Conservation (phyloP, 2,888 invertebrate species). For the Acronicta leporina region DNA sequence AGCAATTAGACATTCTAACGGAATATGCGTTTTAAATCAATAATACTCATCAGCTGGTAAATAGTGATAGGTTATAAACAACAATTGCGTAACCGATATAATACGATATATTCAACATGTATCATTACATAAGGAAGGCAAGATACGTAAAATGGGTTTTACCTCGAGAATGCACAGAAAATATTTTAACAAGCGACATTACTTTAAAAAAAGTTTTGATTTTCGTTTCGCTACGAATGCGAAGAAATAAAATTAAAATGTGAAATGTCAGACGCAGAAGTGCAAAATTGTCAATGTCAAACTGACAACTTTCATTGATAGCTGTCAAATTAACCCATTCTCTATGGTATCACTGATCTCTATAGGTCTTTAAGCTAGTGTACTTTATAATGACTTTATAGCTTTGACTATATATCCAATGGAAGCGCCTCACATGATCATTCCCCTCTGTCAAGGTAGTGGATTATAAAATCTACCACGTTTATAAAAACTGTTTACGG, state of each 20-base stretch:
- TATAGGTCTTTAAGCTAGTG: too few relatives aligned
- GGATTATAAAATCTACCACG: too few relatives aligned
- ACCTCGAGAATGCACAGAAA: constrained; percentile 85
- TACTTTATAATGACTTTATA: too few relatives aligned
- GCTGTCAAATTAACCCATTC: too few relatives aligned
- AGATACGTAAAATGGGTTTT: constrained; percentile 43
- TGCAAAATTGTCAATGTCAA: constrained; percentile 31
- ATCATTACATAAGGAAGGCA: background rate
- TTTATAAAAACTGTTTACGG: too few relatives aligned
- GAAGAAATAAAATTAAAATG: constrained; percentile 1
- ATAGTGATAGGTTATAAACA: constrained; percentile 78
- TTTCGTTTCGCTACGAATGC: constrained; percentile 42
- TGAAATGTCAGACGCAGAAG: constrained; percentile 14
- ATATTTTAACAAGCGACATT: constrained; percentile 88
- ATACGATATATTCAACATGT: background rate
- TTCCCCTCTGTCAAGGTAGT: too few relatives aligned
- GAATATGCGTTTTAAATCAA: background rate
- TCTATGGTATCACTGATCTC: too few relatives aligned
- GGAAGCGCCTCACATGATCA: too few relatives aligned
- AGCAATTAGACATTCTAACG: too few relatives aligned
- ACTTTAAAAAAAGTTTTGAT: constrained; percentile 40
- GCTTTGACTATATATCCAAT: too few relatives aligned
- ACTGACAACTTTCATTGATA: constrained; percentile 6
- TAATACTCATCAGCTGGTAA: constrained; percentile 58
- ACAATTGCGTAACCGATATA: constrained; percentile 78